Evolutionary conservation across 2,113 vertebrate genomes (phyloP), one percentile per base, ranked within the genome.

Genomic region (Fregetta grallaria): DNA sequence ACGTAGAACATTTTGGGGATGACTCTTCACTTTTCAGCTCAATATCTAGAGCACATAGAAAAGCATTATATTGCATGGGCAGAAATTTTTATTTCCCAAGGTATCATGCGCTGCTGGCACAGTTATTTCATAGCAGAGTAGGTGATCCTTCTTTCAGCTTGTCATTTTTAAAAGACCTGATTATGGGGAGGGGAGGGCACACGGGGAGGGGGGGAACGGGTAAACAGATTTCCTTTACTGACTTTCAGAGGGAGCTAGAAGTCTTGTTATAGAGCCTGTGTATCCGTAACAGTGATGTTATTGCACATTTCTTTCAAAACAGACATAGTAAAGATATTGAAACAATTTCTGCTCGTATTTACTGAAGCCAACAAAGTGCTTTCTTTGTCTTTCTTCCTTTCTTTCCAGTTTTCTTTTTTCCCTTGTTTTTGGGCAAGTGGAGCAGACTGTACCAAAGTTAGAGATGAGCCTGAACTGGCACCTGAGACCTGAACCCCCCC

Each of bases 371-470:
- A 94, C 38, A 40, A 89, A 92, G 87, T 85, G 62, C 73, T 89
- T 95, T 86, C 70, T 91, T 96, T 50, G 34, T 78, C 61, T 65
- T 56, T 81, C 78, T 83, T 67, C 53, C 83, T 56, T 81, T 77
- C 65, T 74, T 58, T 19, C 49, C 53, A 6, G 4, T 85, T 95
- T 95, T 68, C 36, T 74, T 93, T 66, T 70, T 81, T 34, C 49
- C 65, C 68, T 92, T 87, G 38, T 70, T 92, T 96, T 92, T 92
- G 96, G 96, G 95, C 95, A 91, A 90, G 97, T 97, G 96, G 96
- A 97, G 95, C 91, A 92, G 90, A 93, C 85, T 95, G 96, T 96
- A 92, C 92, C 55, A 29, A 74, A 94, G 94, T 97, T 97, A 95
- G 91, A 86, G 94, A 94, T 97, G 96, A 97, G 94, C 97, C 94